Conservation (phyloP, 2,113 vertebrate genomes). For the Echinops telfairi region DNA sequence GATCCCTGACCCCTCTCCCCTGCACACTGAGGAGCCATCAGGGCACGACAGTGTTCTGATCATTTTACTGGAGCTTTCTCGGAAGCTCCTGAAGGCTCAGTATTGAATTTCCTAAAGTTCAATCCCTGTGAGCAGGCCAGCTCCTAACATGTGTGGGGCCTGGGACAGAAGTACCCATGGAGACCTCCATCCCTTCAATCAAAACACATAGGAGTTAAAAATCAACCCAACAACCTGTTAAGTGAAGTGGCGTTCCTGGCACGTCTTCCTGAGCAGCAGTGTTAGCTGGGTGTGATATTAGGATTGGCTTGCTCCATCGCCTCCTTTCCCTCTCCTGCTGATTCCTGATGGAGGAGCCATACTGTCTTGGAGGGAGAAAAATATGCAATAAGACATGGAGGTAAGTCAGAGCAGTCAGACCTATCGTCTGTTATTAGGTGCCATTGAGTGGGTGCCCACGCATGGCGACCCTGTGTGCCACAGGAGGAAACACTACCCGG, state of each 20-base stretch:
- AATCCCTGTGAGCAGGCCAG: neutral
- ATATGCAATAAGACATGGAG: conserved; percentile 1
- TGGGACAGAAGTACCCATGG: neutral
- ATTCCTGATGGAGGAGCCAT: neutral
- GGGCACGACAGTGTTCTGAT: neutral
- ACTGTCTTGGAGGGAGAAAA: neutral
- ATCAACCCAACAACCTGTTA: neutral
- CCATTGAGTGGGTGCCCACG: too few species aligned
- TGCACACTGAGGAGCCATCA: neutral
- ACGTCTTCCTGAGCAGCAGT: neutral
- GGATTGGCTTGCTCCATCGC: conserved; percentile 18
- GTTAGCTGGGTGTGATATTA: neutral
- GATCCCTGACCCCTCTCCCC: neutral
- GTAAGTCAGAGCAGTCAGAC: conserved; percentile 29
- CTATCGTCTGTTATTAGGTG: neutral
- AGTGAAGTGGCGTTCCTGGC: conserved; percentile 24
- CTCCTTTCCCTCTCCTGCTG: neutral
- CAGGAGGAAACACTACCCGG: too few species aligned
- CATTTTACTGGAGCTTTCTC: neutral
- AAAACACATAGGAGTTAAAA: conserved; percentile 35
- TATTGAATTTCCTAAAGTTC: neutral
- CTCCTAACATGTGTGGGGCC: neutral
- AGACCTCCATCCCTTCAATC: neutral
- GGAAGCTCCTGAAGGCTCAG: neutral
- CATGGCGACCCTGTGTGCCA: too few species aligned